Evolutionary conservation across 2,888 invertebrate genomes (phyloP), one percentile per base, ranked within the genome.

Genomic region (Girardia tigrina): DNA sequence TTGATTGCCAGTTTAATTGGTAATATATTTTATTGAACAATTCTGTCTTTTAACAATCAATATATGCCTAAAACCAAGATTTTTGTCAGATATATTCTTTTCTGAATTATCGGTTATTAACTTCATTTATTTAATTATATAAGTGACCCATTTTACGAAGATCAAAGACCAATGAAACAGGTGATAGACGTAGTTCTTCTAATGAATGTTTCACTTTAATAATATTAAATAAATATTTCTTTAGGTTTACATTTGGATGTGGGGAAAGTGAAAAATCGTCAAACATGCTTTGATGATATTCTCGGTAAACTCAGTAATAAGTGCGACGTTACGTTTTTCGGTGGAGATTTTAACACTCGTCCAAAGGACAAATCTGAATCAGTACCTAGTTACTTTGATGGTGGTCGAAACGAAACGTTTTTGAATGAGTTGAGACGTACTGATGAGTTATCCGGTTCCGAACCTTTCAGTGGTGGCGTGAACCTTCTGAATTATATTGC

Each of bases 251-350:
- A 56, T 56, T 16, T 56, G n/a, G 56, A 56, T 16, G 56, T 56
- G 4, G 56, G 56, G 4, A 56, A 56, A 6, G n/a, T 56, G 4
- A 56, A 56, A 56, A 20, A 56, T 56, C 56, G 56, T 2, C 56
- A 56, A 56, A 4, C 4, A 56, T n/a, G 6, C 2, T 56, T 56
- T n/a, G n/a, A 56, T 56, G 20, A 56, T 20, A 56, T 56, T 56
- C 56, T 56, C n/a, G 23, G 23, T 2, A 56, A 56, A 56, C 23
- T n/a, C 6, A n/a, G 8, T 8, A 2, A 2, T n/a, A 56, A 56
- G n/a, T 56, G 56, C n/a, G 56, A 56, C 4, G 56, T 56, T 2
- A 56, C n/a, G n/a, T 56, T 56, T 56, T 56, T 56, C n/a, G 56
- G 56, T 16, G 56, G 56, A 2, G 56, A 56, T 56, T 56, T 56